These are phyloP conservation scores for Lepidochrysops patricia DNA, from an alignment of 2,888 invertebrate genomes.

Conservation along the genomic window DNA sequence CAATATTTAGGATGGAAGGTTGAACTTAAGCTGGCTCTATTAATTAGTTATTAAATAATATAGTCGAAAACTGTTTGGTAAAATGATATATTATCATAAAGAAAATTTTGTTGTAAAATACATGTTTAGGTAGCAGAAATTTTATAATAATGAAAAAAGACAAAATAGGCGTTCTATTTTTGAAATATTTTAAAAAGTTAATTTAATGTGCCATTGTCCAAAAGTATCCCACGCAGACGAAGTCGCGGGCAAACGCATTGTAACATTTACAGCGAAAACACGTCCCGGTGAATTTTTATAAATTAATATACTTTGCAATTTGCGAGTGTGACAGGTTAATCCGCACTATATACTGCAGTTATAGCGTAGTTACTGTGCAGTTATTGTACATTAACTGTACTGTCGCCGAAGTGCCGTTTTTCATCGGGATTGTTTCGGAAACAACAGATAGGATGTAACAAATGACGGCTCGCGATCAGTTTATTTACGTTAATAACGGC, in stretches of 20 bases:
- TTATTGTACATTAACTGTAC: conserved; percentile 8
- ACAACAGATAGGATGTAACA: conserved; percentile 44
- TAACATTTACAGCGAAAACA: not conserved
- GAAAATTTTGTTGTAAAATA: too few relatives aligned
- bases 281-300: not conserved
- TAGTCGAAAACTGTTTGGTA: too few relatives aligned
- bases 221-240: too few relatives aligned
- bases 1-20: too few relatives aligned
- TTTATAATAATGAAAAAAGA: too few relatives aligned
- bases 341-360: not conserved
- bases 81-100: too few relatives aligned
- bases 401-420: conserved; percentile 21
- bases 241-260: not conserved
- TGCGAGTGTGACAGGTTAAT: not conserved
- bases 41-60: too few relatives aligned
- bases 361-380: not conserved
- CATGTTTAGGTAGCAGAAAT: too few relatives aligned
- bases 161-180: too few relatives aligned
- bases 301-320: not conserved
- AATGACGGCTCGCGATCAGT: conserved; percentile 34
- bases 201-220: too few relatives aligned
- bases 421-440: conserved; percentile 36
- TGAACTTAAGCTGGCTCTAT: too few relatives aligned
- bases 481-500: conserved; percentile 25
- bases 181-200: too few relatives aligned